Percentiles rank a stretch among this genome's conserved stretches.
Evolutionary conservation across 2,113 vertebrate species (phyloP).

Genomic region (Ptilonorhynchus violaceus): DNA sequence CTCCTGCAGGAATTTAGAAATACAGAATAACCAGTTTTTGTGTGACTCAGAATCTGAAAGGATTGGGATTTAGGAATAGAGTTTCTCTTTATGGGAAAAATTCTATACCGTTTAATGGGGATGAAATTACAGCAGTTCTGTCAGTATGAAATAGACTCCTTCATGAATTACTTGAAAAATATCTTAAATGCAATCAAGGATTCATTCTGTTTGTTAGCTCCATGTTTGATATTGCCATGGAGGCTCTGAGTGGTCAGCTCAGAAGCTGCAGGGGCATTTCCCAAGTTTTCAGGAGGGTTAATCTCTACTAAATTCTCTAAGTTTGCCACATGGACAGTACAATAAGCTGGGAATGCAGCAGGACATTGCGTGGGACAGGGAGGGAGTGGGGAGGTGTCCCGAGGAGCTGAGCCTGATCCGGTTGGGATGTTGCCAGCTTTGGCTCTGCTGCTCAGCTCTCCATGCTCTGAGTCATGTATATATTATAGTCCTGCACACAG

Average conservation of each 20-base stretch:
- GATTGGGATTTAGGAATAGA: neutral
- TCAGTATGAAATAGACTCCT: neutral
- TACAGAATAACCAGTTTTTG: neutral
- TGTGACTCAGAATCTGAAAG: neutral
- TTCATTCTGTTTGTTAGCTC: neutral
- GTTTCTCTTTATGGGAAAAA: neutral
- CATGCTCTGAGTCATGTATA: neutral
- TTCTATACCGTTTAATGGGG: neutral
- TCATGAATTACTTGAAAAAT: neutral
- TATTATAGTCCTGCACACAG: neutral
- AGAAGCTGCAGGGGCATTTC: neutral
- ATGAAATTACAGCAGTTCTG: neutral
- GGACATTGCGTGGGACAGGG: neutral
- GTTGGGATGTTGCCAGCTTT: neutral
- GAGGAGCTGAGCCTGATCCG: neutral
- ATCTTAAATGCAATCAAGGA: neutral
- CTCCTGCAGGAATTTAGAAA: neutral
- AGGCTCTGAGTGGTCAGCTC: neutral
- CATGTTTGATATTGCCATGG: neutral
- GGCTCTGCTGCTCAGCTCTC: neutral
- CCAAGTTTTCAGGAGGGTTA: neutral
- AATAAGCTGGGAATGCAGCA: neutral
- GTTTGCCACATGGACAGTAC: neutral
- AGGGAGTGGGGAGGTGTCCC: neutral
- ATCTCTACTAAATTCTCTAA: neutral